Conservation (phyloP, 2,888 invertebrate species). For the Lampropteryx suffumata region DNA sequence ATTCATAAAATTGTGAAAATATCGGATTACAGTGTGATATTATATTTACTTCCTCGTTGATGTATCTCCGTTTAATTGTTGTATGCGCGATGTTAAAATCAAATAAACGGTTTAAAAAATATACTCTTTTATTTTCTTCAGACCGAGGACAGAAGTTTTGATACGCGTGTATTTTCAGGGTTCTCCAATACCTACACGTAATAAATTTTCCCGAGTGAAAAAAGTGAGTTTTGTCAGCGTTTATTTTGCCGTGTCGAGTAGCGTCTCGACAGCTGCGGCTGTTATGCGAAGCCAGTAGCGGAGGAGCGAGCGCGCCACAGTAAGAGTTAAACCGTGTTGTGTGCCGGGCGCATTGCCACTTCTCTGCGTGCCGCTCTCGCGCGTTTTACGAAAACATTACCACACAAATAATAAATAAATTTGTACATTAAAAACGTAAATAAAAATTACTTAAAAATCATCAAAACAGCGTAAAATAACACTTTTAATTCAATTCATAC, state of each 20-base stretch:
- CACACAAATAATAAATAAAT: constrained; percentile 32
- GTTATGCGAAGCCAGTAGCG: constrained; percentile 5
- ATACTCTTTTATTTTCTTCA: constrained; percentile 18
- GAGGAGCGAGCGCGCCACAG: constrained; percentile 40
- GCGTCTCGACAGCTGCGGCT: constrained; percentile 22
- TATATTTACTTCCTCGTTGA: constrained; percentile 56
- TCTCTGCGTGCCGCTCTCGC: constrained; percentile 42
- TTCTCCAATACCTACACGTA: constrained; percentile 2
- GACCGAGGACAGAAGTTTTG: constrained; percentile 5
- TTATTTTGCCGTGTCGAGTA: constrained; percentile 43
- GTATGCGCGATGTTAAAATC: constrained; percentile 57
- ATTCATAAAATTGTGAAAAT: constrained; percentile 43
- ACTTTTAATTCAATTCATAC: constrained; percentile 8
- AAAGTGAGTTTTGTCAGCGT: constrained; percentile 41
- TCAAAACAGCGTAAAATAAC: not conserved
- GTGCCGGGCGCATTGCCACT: constrained; percentile 52
- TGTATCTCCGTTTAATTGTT: constrained; percentile 40
- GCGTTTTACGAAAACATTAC: constrained; percentile 51
- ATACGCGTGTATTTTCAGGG: constrained; percentile 10
- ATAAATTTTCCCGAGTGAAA: constrained; percentile 14
- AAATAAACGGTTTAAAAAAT: constrained; percentile 53
- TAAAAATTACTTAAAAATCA: not conserved
- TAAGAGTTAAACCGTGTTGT: constrained; percentile 53
- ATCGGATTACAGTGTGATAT: constrained; percentile 77
- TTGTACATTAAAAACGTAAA: constrained; percentile 7